A percentile compares a stretch with the other conserved stretches of the same genome.
Conservation (phyloP, 2,797 vertebrate genomes). For the Cynopterus sphinx region DNA sequence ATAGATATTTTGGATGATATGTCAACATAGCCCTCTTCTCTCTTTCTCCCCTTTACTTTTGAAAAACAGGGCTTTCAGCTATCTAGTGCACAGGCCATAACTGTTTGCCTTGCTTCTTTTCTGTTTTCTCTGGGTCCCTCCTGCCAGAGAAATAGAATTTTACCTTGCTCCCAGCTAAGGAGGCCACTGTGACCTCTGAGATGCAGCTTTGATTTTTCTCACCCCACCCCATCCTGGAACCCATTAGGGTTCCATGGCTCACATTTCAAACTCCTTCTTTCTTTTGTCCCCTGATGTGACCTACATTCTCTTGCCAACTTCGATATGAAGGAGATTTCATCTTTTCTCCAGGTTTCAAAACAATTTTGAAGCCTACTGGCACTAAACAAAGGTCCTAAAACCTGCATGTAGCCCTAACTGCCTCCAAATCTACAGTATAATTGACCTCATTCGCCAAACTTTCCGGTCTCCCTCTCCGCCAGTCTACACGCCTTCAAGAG, state of each 20-base stretch:
- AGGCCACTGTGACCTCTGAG: not conserved
- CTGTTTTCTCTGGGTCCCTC: not conserved
- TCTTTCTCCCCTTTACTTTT: not conserved
- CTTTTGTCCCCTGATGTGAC: not conserved
- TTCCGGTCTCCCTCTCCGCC: not conserved
- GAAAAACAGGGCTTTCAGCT: not conserved
- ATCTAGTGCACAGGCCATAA: not conserved
- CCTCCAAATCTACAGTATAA: not conserved
- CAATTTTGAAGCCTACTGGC: not conserved
- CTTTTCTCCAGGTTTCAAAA: not conserved
- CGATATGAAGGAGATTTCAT: not conserved
- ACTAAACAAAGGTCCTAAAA: not conserved
- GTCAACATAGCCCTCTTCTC: not conserved
- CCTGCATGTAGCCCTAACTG: not conserved
- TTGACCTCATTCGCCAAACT: fast-evolving
- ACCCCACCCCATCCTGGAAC: not conserved
- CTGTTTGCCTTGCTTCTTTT: not conserved
- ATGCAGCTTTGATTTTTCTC: not conserved
- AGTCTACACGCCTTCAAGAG: not conserved
- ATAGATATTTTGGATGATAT: not conserved
- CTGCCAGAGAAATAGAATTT: not conserved
- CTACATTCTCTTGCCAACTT: not conserved
- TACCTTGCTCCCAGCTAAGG: not conserved
- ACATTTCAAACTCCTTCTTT: not conserved
- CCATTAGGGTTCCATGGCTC: not conserved